Evolutionary conservation across 2,113 vertebrate species (phyloP), one percentile per base, ranked within the genome.

Genomic region (Malurus elegans): DNA sequence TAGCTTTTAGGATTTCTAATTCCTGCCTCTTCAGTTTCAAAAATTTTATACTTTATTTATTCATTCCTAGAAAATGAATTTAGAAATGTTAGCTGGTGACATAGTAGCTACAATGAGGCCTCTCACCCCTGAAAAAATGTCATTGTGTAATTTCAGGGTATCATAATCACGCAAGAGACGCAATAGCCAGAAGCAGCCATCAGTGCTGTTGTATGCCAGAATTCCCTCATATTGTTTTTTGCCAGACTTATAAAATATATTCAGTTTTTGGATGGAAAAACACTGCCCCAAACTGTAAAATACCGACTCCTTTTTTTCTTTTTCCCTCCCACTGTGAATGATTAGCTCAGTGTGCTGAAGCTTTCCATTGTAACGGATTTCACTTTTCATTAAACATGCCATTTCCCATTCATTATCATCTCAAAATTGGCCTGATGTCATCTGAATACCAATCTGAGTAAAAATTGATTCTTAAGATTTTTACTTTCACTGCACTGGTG

Each of bases 301-400:
- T n/a, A 12, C 4, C 10, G 48, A 9, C 34, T 40, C 18, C 44
- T 42, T n/a, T 19, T 51, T 58, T 56, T 47, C 4, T 14, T 10
- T 11, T 3, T 9, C 6, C 9, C 2, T 60, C 1, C 4, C 19
- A 65, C 31, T 36, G 8, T 40, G 25, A 13, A 62, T 9, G 11
- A 21, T 32, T 79, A 84, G 4, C 10, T 51, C 32, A 74, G 31
- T 51, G 15, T 71, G 34, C 25, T 75, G 40, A 74, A 74, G 31
- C 1, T 79, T 72, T 67, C 15, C 9, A 2, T 44, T 60, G 10
- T 26, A 24, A 40, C 4, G 12, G 29, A 12, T 81, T 93, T 85
- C 29, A 28, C 31, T 64, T 81, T 71, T 85, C 57, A 75, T n/a
- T 75, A 88, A 56, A 44, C 6, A 8, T 34, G 23, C 3, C 12